Evolutionary conservation across 2,888 invertebrate species (phyloP).

Genomic region (Plagodis pulveraria): DNA sequence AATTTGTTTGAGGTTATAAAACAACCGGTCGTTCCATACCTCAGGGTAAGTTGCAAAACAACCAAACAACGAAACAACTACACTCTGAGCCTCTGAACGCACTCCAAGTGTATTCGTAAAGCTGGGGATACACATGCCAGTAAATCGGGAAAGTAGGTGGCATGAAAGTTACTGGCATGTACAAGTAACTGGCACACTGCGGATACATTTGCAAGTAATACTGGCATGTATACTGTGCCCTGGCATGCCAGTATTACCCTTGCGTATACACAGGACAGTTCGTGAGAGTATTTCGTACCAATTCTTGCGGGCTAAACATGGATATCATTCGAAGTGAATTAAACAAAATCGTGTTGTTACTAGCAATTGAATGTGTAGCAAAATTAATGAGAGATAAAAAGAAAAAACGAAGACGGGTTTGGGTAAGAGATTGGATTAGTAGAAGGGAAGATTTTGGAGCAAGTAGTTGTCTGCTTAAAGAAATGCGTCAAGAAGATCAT

Average conservation of each 20-base stretch:
- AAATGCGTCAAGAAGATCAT: constrained; percentile 7
- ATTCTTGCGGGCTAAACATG: constrained; percentile 25
- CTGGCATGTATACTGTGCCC: constrained; percentile 26
- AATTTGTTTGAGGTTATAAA: no score
- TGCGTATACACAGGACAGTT: constrained; percentile 30
- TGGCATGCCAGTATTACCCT: constrained; percentile 25
- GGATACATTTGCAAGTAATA: constrained; percentile 33
- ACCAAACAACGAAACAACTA: no score
- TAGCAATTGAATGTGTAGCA: constrained; percentile 25
- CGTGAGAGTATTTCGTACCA: constrained; percentile 38
- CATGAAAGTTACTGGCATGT: constrained; percentile 26
- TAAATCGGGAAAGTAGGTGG: no score
- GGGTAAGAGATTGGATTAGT: constrained; percentile 28
- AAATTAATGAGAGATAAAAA: constrained; percentile 27
- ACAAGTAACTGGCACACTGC: constrained; percentile 29
- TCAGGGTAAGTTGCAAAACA: no score
- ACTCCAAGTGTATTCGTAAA: no score
- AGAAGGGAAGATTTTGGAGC: constrained; percentile 25
- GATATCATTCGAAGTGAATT: constrained; percentile 20
- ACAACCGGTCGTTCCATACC: no score
- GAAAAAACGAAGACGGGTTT: constrained; percentile 23
- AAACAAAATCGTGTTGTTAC: constrained; percentile 19
- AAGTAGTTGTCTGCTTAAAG: constrained; percentile 11
- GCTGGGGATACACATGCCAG: constrained; percentile 18
- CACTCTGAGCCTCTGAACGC: no score